Evolutionary conservation across 2,797 vertebrate genomes (phyloP), one percentile per base, ranked within the genome.

Genomic region (Hippopotamyrus pictus): DNA sequence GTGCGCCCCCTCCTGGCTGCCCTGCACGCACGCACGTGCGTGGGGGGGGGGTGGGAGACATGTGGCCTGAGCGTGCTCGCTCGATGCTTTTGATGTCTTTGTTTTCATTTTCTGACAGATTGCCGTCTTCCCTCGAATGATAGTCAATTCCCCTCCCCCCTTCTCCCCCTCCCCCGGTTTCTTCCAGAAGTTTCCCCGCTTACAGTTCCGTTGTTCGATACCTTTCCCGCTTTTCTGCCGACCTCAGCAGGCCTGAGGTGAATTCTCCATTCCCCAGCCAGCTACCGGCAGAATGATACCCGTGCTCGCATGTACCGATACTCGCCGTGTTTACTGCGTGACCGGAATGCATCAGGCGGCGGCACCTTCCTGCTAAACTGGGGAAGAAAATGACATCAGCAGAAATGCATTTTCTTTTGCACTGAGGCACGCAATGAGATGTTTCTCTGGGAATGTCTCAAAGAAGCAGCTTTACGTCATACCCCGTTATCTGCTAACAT

Each of bases 1-100:
- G 90, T 90, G 89, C 89, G 25, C 90, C 91, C 91, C 91, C 25
- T 84, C 44, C 50, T 86, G 14, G 89, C 89, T 88, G 92, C 91
- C 90, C 90, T 44, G 54, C 12, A 62, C 91, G 90, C 89, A 89
- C 83, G 83, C 83, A 85, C 44, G 11, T 14, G 5, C 48, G 5
- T 17, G 37, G 2, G 12, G 2, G 2, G 12, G 29, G 41, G 14
- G 14, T 9, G 76, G 76, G 5, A 46, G 76, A 37, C 17, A 9
- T 82, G 76, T 19, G 17, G 76, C 44, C 44, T 9, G 37, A 69
- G 29, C 4, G 25, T 69, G 29, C 65, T 69, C 25, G 17, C 76
- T 46, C 6, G 8, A 17, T 46, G 5, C 76, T 46, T 46, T 41
- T 82, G 44, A 82, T 82, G 33, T 22, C 33, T 41, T 76, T 44